phyloP scores from a whole-genome alignment of 2,113 vertebrate genomes.

The Carassius auratus region DNA sequence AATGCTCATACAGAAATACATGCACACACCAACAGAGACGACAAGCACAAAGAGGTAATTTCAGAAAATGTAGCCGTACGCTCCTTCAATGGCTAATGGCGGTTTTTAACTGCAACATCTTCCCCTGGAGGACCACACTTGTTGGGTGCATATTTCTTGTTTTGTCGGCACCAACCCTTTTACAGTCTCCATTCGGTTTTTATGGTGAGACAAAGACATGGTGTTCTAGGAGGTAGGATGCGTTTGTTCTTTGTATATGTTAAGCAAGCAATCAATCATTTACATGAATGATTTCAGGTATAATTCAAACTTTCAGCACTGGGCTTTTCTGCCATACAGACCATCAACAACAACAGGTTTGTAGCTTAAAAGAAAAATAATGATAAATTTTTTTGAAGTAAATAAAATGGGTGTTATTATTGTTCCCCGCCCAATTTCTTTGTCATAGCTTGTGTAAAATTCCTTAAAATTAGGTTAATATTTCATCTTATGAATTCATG shows the following conservation, averaged over 20 bases:
- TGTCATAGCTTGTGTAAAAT: no score
- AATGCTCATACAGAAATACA: not conserved
- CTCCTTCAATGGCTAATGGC: constrained; percentile 46
- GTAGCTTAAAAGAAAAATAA: not conserved
- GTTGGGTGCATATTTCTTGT: constrained; percentile 41
- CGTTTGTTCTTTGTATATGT: constrained; percentile 20
- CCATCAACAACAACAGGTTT: not conserved
- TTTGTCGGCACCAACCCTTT: constrained; percentile 45
- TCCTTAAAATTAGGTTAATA: no score
- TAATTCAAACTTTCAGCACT: not conserved
- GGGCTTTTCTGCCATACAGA: not conserved
- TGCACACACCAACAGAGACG: not conserved
- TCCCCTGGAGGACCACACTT: constrained; percentile 31
- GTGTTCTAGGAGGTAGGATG: not conserved
- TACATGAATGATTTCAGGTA: constrained; percentile 2
- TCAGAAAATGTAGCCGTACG: constrained; percentile 54
- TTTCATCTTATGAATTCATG: no score
- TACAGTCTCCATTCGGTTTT: constrained; percentile 40
- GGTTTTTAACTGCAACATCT: constrained; percentile 53
- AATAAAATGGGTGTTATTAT: no score
- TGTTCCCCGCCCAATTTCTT: no score
- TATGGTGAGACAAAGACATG: constrained; percentile 36
- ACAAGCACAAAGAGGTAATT: constrained; percentile 60
- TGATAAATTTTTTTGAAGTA: no score
- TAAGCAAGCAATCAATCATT: constrained; percentile 19